Conservation (phyloP, 1,140 invertebrate species). For the Tachypleus tridentatus region DNA sequence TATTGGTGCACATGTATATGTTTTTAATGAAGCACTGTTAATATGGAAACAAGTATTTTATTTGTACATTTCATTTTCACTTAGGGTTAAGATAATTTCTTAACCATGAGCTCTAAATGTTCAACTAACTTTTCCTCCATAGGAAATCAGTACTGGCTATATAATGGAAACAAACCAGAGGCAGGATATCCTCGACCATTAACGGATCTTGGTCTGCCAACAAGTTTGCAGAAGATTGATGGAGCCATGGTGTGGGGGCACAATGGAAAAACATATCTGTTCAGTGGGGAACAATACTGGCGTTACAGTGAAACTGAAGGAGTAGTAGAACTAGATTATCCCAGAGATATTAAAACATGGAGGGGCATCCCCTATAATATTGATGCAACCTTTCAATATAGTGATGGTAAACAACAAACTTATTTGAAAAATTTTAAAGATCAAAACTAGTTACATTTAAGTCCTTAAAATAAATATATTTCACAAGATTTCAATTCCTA, state of each 20-base stretch:
- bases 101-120: neutral
- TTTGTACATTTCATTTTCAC: no score
- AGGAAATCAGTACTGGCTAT: slow-evolving; percentile 32
- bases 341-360: slow-evolving; percentile 43
- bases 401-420: slow-evolving; percentile 31
- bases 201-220: slow-evolving; percentile 60
- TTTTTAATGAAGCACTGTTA: no score
- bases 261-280: slow-evolving; percentile 41
- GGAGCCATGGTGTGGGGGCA: slow-evolving; percentile 56
- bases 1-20: no score
- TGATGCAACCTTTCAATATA: slow-evolving; percentile 40
- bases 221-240: slow-evolving; percentile 63
- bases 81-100: no score
- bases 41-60: no score
- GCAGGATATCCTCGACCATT: slow-evolving; percentile 60
- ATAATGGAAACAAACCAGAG: slow-evolving; percentile 55
- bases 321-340: slow-evolving; percentile 40
- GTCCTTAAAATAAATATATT: no score
- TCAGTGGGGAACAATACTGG: slow-evolving; percentile 82
- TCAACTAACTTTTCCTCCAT: neutral
- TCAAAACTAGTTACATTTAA: no score
- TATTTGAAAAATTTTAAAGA: no score
- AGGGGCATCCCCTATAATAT: slow-evolving; percentile 39
- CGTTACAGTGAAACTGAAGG: slow-evolving; percentile 41
- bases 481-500: no score